Percentiles rank a stretch among this genome's conserved stretches.
These are phyloP conservation scores for Porphyrio hochstetteri DNA, from an alignment of 2,113 vertebrate genomes.

Conservation along the genomic window DNA sequence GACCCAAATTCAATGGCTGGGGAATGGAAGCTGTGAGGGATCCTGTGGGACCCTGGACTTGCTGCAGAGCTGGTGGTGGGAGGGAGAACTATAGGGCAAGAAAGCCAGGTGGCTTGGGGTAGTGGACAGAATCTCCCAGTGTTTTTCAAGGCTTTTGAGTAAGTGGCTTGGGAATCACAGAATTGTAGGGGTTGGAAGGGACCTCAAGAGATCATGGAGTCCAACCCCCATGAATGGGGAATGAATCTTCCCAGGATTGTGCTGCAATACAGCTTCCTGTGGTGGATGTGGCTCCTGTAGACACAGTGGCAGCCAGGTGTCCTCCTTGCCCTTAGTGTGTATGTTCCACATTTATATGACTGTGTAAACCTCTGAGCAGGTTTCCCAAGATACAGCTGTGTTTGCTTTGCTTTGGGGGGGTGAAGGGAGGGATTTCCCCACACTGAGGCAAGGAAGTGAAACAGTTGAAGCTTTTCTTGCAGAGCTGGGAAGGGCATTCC, in stretches of 20 bases:
- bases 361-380: background rate
- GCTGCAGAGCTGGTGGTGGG: background rate
- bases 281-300: accelerated
- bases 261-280: background rate
- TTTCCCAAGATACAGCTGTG: background rate
- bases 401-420: background rate
- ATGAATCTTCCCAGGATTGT: too few species aligned
- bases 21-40: accelerated
- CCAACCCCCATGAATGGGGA: too few species aligned
- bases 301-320: background rate
- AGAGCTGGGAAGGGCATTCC: background rate
- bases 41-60: background rate
- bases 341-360: accelerated
- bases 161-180: background rate
- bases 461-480: background rate
- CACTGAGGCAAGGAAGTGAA: background rate
- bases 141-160: background rate
- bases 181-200: too few species aligned
- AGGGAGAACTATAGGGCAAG: background rate
- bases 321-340: accelerated
- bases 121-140: background rate
- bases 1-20: too few species aligned
- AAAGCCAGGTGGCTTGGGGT: accelerated
- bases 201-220: too few species aligned
- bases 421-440: background rate